Percentiles rank a stretch among this genome's conserved stretches.
These are phyloP conservation scores for Nebria ingens DNA, from an alignment of 1,140 invertebrate species.

Conservation along the genomic window DNA sequence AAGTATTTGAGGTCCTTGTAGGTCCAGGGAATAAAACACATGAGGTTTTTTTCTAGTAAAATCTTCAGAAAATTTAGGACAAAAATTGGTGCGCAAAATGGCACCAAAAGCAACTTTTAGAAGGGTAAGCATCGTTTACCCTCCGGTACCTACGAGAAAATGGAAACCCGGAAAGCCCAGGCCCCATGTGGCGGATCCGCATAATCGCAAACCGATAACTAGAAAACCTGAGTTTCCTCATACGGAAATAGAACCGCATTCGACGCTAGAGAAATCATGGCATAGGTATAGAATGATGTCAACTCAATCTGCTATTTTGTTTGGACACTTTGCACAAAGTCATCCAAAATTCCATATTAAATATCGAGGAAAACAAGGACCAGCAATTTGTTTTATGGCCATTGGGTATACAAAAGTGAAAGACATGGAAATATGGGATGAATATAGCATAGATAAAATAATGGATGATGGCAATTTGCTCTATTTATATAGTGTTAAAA, in stretches of 20 bases:
- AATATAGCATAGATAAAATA: not conserved
- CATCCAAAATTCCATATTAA: not conserved
- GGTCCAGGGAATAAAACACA: not conserved
- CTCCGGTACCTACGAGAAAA: slow-evolving; percentile 26
- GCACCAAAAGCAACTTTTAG: slow-evolving; percentile 3
- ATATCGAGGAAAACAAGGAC: not conserved
- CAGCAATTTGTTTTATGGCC: not conserved
- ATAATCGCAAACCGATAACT: slow-evolving; percentile 18
- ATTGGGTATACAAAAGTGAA: not conserved
- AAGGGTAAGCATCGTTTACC: slow-evolving; percentile 22
- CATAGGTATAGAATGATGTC: slow-evolving; percentile 18
- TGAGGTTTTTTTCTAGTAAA: not conserved
- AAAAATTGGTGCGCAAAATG: not conserved
- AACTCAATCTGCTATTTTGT: not conserved
- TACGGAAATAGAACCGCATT: slow-evolving; percentile 18
- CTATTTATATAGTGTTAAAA: not conserved
- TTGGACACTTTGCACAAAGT: not conserved
- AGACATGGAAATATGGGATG: not conserved
- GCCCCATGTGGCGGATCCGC: slow-evolving; percentile 12
- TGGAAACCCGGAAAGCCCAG: slow-evolving; percentile 29
- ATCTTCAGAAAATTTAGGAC: not conserved
- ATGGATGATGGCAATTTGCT: not conserved
- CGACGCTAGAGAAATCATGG: slow-evolving; percentile 25
- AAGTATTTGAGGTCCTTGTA: no score
- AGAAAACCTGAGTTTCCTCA: slow-evolving; percentile 20